Percentiles rank a stretch among this genome's conserved stretches.
phyloP scores from a whole-genome alignment of 1,140 invertebrate species.

The Eufriesea mexicana region DNA sequence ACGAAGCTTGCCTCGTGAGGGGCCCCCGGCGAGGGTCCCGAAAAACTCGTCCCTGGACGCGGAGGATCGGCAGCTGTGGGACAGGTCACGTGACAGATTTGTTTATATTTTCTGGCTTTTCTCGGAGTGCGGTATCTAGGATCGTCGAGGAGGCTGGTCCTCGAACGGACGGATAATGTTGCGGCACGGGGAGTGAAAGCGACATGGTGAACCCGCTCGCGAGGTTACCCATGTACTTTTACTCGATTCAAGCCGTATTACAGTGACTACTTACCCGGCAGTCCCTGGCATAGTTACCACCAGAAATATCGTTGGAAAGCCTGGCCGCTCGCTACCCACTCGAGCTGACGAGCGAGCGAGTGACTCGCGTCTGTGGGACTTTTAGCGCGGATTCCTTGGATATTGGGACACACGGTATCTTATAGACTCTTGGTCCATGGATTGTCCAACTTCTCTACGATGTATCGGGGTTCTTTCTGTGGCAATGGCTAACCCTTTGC shows the following conservation, averaged over 20 bases:
- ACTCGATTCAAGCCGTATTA: constrained; percentile 71
- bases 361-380: constrained; percentile 15
- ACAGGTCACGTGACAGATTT: too few species aligned
- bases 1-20: too few species aligned
- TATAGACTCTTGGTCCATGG: too few species aligned
- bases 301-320: constrained; percentile 71
- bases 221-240: constrained; percentile 76
- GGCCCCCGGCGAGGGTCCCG: too few species aligned
- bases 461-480: too few species aligned
- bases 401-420: not conserved
- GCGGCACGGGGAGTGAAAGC: constrained; percentile 76
- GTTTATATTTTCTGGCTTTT: too few species aligned
- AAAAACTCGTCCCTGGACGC: too few species aligned
- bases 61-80: too few species aligned
- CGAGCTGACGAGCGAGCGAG: constrained; percentile 22
- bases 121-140: constrained; percentile 17
- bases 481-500: too few species aligned
- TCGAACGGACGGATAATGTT: constrained; percentile 66
- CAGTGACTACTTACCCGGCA: constrained; percentile 69
- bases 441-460: too few species aligned
- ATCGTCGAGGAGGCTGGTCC: constrained; percentile 52
- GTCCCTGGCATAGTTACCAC: constrained; percentile 75
- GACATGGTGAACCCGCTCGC: constrained; percentile 75
- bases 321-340: constrained; percentile 60
- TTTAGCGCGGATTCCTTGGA: constrained; percentile 23